Conservation (phyloP, 2,888 invertebrate genomes). For the Lymantria monacha region DNA sequence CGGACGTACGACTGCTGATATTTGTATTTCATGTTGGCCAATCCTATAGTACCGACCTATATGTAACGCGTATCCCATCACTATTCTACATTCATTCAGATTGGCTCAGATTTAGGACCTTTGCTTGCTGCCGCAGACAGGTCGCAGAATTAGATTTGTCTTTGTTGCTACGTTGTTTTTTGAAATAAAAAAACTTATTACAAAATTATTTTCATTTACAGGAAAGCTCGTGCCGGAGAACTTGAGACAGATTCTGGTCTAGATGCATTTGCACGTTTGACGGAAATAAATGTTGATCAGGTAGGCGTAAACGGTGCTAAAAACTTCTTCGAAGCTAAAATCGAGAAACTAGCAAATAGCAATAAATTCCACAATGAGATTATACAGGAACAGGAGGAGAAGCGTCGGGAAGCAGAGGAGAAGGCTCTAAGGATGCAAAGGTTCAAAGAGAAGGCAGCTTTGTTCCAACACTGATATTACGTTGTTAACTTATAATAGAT, state of each 20-base stretch:
- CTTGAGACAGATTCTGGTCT: conserved; percentile 93
- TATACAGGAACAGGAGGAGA: conserved; percentile 94
- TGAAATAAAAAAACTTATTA: neutral
- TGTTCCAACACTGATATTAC: conserved; percentile 83
- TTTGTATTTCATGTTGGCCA: no score
- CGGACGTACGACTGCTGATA: no score
- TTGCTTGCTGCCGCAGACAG: no score
- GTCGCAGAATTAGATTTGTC: no score
- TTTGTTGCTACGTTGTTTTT: no score
- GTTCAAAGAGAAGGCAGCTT: conserved; percentile 94
- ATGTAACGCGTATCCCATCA: no score
- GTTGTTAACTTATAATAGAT: conserved; percentile 29
- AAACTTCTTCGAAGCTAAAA: conserved; percentile 98
- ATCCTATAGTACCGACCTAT: no score
- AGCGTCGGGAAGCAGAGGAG: conserved; percentile 91
- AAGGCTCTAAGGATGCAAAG: conserved; percentile 89
- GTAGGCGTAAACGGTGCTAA: conserved; percentile 97
- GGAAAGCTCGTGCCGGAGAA: conserved; percentile 96
- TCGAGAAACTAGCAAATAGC: conserved; percentile 90
- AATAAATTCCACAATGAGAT: conserved; percentile 97
- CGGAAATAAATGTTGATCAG: conserved; percentile 96
- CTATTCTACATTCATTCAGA: no score
- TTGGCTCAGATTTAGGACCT: no score
- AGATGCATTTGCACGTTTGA: conserved; percentile 91
- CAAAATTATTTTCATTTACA: conserved; percentile 40